Conservation (phyloP, 2,888 invertebrate genomes). For the Onchidella celtica region DNA sequence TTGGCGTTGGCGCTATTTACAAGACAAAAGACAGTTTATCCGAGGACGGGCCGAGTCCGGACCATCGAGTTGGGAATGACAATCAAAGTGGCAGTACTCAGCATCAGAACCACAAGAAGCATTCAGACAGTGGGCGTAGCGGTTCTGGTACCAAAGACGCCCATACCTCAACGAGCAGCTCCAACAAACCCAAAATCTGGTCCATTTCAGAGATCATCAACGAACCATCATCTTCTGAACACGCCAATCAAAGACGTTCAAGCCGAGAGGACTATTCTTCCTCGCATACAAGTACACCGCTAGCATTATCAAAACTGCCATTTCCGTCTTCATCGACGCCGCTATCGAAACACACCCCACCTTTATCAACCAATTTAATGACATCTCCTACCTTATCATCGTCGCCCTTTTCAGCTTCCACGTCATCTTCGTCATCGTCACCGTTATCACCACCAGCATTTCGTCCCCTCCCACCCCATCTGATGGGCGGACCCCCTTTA, state of each 20-base stretch:
- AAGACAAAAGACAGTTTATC: too few relatives aligned
- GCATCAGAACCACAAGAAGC: too few relatives aligned
- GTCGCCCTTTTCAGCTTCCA: too few relatives aligned
- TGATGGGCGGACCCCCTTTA: not conserved
- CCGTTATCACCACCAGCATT: not conserved
- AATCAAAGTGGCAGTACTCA: not conserved
- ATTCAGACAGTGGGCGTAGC: too few relatives aligned
- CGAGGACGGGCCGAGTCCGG: too few relatives aligned
- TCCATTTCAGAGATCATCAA: conserved; percentile 52
- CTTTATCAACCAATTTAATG: not conserved
- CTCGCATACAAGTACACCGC: not conserved
- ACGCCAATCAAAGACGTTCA: not conserved
- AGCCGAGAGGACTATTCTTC: not conserved
- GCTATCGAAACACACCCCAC: too few relatives aligned
- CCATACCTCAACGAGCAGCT: not conserved
- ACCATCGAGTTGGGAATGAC: too few relatives aligned
- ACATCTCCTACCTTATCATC: not conserved
- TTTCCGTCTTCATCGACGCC: not conserved
- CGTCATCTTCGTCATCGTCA: not conserved
- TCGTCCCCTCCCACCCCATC: not conserved
- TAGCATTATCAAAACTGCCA: not conserved
- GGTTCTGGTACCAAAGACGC: not conserved
- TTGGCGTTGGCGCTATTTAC: not conserved
- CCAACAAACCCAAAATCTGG: conserved; percentile 49
- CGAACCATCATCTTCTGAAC: not conserved